Base-by-base conservation (phyloP, 53 echinoderm and acorn worm species). In the Henricia sp. region DNA sequence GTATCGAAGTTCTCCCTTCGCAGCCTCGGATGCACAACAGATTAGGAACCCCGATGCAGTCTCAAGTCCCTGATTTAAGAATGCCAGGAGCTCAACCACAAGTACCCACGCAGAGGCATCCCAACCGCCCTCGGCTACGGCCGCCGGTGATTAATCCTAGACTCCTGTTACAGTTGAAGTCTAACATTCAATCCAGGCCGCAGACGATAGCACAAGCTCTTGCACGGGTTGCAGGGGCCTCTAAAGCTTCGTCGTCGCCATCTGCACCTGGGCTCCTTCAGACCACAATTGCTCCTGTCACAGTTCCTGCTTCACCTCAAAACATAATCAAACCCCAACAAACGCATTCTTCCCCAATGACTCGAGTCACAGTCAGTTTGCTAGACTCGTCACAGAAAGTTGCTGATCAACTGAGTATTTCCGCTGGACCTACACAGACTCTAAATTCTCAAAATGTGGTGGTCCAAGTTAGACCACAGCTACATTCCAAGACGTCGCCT, bases 121-220 rank as follows among this genome's bases (percentile, higher is more conserved):
- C 77, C 19, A 59, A 77, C 24, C 60, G 24, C 43, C 43, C 58
- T 55, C 59, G 46, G 46, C 50, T 78, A 21, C 78, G 29, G 46
- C 6, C 63, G 6, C 63, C 78, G 0, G 32, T 32, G 30, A 63
- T 78, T 32, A 78, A 63, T 48, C 60, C 78, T 13, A 39, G 44
- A 9, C 40, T 37, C 29, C 46, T 59, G 62, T 12, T 62, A 28
- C 64, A 63, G 30, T 29, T 78, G 63, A 62, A 78, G 57, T 58
- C 59, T 9, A 56, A 37, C 35, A 17, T 13, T 3, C 76, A 71
- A 33, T 13, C 50, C 30, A 71, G 62, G 63, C 63, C 46, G 44
- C 78, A 78, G 37, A 78, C 57, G 34, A 63, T 76, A 10, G 72
- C 72, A 72, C 76, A 39, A 26, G 29, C 76, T 38, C 20, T 78